Evolutionary conservation across 2,113 vertebrate genomes (phyloP).

Genomic region (Todiramphus saurophagus): DNA sequence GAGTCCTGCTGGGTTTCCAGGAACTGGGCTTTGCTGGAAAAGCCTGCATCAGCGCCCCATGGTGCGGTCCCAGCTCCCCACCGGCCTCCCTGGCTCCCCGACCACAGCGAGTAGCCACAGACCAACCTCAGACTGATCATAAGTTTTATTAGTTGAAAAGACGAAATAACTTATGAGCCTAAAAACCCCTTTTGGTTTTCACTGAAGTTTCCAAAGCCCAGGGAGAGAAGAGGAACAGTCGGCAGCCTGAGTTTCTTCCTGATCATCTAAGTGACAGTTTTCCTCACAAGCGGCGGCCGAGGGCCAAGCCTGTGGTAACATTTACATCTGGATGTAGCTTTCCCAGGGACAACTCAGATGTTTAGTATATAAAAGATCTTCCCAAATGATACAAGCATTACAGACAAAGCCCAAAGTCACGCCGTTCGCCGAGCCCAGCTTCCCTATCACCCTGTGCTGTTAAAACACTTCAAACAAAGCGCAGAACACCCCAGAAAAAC

Average conservation of each 20-base stretch:
- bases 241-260: rapidly evolving
- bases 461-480: neutral
- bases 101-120: rapidly evolving
- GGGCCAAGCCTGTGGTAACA: rapidly evolving
- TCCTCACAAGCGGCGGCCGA: neutral
- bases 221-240: neutral
- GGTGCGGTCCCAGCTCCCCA: neutral
- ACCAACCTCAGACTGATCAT: rapidly evolving
- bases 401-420: neutral
- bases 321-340: neutral
- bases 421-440: rapidly evolving
- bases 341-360: neutral
- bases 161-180: neutral
- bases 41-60: rapidly evolving
- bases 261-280: neutral
- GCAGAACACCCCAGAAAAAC: neutral
- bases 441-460: neutral
- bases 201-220: neutral
- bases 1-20: neutral
- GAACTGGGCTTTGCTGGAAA: neutral
- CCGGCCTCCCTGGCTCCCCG: neutral
- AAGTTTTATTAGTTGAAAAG: neutral
- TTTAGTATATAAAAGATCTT: neutral
- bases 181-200: neutral
- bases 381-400: neutral